These are phyloP conservation scores for Noctilio leporinus DNA, from an alignment of 2,113 vertebrate species.

Conservation along the genomic window DNA sequence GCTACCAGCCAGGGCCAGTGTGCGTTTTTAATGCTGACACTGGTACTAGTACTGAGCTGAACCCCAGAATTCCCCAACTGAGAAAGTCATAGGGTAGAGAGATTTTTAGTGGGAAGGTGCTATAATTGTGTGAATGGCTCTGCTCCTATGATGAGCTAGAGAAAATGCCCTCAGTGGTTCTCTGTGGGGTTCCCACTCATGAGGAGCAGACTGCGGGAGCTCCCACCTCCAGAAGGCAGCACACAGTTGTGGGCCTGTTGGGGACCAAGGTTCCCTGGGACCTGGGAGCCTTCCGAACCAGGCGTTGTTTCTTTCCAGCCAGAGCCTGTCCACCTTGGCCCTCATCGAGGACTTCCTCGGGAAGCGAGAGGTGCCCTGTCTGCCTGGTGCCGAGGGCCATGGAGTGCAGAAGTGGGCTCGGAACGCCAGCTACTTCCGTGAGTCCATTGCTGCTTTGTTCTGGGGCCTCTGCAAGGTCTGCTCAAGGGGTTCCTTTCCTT, in stretches of 20 bases:
- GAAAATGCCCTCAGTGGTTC: not conserved
- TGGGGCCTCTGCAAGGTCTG: not conserved
- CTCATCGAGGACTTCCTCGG: conserved; percentile 97
- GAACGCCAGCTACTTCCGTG: conserved; percentile 96
- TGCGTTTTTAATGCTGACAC: not conserved
- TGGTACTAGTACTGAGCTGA: not conserved
- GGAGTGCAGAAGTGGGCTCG: conserved; percentile 90
- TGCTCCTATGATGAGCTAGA: not conserved
- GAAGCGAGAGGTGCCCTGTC: conserved; percentile 86
- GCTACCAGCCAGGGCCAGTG: too few relatives aligned
- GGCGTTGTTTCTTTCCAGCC: conserved; percentile 81
- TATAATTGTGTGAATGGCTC: not conserved
- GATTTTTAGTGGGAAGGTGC: not conserved
- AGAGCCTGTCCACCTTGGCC: conserved; percentile 96
- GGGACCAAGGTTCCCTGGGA: not conserved
- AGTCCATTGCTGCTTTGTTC: conserved; percentile 75
- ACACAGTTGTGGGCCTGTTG: not conserved
- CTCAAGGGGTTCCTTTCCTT: not conserved
- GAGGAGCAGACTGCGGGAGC: not conserved
- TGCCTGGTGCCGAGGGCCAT: conserved; percentile 78
- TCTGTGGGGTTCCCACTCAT: not conserved
- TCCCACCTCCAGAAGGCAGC: not conserved
- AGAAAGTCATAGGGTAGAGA: not conserved
- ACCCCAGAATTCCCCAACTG: not conserved
- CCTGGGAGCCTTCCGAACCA: conserved; percentile 50